Conservation (phyloP, 2,888 invertebrate genomes). For the Oscheius onirici region DNA sequence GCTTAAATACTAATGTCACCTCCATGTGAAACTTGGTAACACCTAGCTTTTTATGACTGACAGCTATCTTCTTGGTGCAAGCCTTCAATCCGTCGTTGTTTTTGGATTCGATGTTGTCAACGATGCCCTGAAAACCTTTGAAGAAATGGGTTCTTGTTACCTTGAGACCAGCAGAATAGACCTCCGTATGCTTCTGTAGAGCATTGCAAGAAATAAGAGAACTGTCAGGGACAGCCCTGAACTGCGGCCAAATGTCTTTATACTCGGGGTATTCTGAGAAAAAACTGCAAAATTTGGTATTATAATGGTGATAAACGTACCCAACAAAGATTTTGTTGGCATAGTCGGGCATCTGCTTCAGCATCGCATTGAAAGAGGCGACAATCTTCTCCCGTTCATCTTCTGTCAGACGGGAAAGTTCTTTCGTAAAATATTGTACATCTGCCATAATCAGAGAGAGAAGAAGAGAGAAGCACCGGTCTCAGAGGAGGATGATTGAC, state of each 20-base stretch:
- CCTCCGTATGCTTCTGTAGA: slow-evolving; percentile 54
- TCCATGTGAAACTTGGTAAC: slow-evolving; percentile 14
- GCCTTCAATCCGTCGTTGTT: neutral
- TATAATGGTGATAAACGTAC: neutral
- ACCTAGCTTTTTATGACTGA: neutral
- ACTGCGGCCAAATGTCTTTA: slow-evolving; percentile 64
- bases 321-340: slow-evolving; percentile 7
- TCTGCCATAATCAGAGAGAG: neutral
- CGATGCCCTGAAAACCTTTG: neutral
- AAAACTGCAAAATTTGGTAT: slow-evolving; percentile 39
- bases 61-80: neutral
- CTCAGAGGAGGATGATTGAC: neutral
- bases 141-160: slow-evolving; percentile 1
- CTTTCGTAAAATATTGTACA: neutral
- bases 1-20: neutral
- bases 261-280: slow-evolving; percentile 62
- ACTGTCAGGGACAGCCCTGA: slow-evolving; percentile 57
- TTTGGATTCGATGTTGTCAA: neutral
- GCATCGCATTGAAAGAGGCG: neutral
- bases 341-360: neutral
- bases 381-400: slow-evolving; percentile 2
- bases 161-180: slow-evolving; percentile 59
- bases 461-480: neutral
- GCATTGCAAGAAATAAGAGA: slow-evolving; percentile 57
- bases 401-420: neutral